These are phyloP conservation scores for Pristionchus exspectatus DNA, from an alignment of 2,888 invertebrate species.

Conservation along the genomic window DNA sequence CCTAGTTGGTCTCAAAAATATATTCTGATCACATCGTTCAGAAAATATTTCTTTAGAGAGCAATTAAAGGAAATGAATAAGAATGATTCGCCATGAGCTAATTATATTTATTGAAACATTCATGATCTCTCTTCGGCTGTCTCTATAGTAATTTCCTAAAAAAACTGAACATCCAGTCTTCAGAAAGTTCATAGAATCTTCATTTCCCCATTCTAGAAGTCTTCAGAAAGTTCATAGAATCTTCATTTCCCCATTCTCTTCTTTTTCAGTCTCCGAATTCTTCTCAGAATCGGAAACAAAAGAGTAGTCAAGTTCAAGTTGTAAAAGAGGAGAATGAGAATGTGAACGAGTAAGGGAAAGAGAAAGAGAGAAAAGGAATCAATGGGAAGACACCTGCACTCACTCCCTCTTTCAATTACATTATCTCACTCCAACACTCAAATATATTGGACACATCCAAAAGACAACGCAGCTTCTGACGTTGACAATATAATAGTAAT, in stretches of 20 bases:
- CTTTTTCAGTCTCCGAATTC: neutral
- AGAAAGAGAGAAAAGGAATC: neutral
- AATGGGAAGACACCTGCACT: neutral
- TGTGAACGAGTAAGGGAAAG: neutral
- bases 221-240: neutral
- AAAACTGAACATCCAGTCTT: neutral
- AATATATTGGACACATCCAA: neutral
- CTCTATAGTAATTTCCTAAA: no score
- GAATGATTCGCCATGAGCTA: no score
- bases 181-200: neutral
- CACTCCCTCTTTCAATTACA: neutral
- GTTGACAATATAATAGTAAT: neutral
- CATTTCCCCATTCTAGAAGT: neutral
- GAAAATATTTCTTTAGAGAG: no score
- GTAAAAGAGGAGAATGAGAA: conserved; percentile 9
- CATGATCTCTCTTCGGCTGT: no score
- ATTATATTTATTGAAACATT: no score
- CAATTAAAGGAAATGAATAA: no score
- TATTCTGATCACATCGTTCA: no score
- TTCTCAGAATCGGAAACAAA: conserved; percentile 17
- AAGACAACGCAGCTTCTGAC: neutral
- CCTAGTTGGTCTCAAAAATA: neutral
- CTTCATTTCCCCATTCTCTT: neutral
- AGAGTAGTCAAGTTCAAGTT: conserved; percentile 7
- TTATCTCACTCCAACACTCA: neutral